Conservation (phyloP, 1,140 invertebrate genomes). For the Drosophila grimshawi region DNA sequence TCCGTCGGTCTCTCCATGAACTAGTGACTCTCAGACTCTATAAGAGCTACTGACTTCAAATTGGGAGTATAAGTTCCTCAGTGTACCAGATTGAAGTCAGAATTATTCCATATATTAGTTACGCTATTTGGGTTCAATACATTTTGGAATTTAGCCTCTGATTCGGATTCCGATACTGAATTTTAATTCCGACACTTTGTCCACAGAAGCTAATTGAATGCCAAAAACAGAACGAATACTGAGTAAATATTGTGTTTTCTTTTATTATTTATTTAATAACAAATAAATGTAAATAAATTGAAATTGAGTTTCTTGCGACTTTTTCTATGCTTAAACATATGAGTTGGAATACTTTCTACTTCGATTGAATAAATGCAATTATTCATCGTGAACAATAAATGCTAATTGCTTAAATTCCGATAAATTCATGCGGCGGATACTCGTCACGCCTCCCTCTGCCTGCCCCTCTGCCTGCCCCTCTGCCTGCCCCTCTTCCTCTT, state of each 20-base stretch:
- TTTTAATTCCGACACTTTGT: no score
- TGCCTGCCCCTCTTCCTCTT: no score
- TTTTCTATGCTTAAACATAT: slow-evolving; percentile 33
- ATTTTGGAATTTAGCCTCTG: no score
- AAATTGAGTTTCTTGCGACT: slow-evolving; percentile 23
- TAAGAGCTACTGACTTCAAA: no score
- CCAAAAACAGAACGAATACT: neutral
- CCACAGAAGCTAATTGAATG: slow-evolving; percentile 15
- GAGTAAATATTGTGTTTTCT: slow-evolving; percentile 12
- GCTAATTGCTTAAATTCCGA: slow-evolving; percentile 69
- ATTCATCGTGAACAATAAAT: slow-evolving; percentile 10
- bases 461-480: no score
- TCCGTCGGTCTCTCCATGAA: no score
- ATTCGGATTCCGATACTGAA: no score
- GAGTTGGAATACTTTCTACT: slow-evolving; percentile 38
- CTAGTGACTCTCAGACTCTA: no score
- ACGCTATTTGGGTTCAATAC: no score
- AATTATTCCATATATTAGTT: no score
- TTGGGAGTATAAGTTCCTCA: no score
- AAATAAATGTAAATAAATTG: slow-evolving; percentile 52
- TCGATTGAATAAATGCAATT: slow-evolving; percentile 44
- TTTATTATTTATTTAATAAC: slow-evolving; percentile 20
- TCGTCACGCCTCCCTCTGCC: neutral
- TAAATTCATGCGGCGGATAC: slow-evolving; percentile 11
- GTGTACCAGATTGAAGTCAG: no score